phyloP scores from a whole-genome alignment of 2,113 vertebrate species.

The Amblyopsis rosae region DNA sequence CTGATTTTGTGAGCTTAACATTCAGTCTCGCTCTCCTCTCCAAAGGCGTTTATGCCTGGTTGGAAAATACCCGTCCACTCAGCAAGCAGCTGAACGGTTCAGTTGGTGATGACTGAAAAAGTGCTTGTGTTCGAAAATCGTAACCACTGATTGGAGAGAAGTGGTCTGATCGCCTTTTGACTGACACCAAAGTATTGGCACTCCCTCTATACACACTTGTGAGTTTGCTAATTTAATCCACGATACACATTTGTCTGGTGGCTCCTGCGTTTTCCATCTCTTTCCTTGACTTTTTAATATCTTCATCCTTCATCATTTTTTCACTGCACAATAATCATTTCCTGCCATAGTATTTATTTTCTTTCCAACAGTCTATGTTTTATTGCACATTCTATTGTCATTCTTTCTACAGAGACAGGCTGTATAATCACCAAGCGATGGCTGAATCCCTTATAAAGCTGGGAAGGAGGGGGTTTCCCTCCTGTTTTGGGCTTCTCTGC shows the following conservation, averaged over 20 bases:
- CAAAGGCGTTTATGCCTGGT: no score
- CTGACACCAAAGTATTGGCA: no score
- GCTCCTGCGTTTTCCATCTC: background rate
- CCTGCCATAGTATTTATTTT: background rate
- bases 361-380: constrained; percentile 41
- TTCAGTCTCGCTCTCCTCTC: no score
- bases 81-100: no score
- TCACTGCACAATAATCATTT: constrained; percentile 7
- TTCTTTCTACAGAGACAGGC: constrained; percentile 32
- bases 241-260: constrained; percentile 28
- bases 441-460: constrained; percentile 23
- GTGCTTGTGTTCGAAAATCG: no score
- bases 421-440: constrained; percentile 32
- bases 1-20: no score
- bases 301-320: constrained; percentile 56
- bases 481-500: constrained; percentile 24
- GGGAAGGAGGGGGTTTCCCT: constrained; percentile 7
- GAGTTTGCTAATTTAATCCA: constrained; percentile 41
- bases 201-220: constrained; percentile 2
- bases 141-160: no score
- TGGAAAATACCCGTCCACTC: no score
- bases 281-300: constrained; percentile 22
- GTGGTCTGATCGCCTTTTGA: no score
- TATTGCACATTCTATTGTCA: constrained; percentile 23
- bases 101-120: no score